Evolutionary conservation across 2,797 vertebrate species (phyloP), one percentile per base, ranked within the genome.

Genomic region (Diceros bicornis): DNA sequence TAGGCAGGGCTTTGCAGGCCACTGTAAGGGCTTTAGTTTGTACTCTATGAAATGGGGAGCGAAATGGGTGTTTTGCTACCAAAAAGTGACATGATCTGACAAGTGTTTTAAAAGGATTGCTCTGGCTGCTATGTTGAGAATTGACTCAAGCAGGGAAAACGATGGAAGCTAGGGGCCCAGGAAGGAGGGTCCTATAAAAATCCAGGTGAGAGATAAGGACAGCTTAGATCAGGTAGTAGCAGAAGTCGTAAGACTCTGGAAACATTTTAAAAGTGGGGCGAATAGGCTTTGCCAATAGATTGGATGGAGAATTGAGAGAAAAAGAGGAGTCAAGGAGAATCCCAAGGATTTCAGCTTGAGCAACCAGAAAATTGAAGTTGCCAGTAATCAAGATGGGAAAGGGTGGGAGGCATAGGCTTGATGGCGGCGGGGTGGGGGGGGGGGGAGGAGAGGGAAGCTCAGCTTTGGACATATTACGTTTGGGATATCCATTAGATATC

Each of bases 331-430:
- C 32, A 32, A 90, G 10, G 44, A 47, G 18, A 62, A 83, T 25
- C 57, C 55, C 21, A 93, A 93, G 79, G 55, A 89, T 69, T 89
- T 89, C 77, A 89, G 29, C 34, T 85, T 37, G n/a, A 77, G 27
- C 29, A 71, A 71, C 23, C 7, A 18, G 69, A 78, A 84, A 78
- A 61, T 2, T 57, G 29, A 89, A 55, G 62, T 84, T 93, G 44
- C 12, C 13, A 84, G 62, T 32, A 57, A 55, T 57, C 9, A 23
- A 83, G 32, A 59, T 25, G 29, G 32, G 32, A 13, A 83, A 34
- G 41, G 87, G 21, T 10, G 69, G 29, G 59, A 83, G n/a, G 12
- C 34, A 37, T 7, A n/a, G 55, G 69, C 12, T 71, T 84, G 47
- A 23, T 37, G 57, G 55, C 0, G 1, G n/a, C n/a, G n/a, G n/a